phyloP scores from a whole-genome alignment of 1,140 invertebrate genomes.

The Arctopsyche grandis region DNA sequence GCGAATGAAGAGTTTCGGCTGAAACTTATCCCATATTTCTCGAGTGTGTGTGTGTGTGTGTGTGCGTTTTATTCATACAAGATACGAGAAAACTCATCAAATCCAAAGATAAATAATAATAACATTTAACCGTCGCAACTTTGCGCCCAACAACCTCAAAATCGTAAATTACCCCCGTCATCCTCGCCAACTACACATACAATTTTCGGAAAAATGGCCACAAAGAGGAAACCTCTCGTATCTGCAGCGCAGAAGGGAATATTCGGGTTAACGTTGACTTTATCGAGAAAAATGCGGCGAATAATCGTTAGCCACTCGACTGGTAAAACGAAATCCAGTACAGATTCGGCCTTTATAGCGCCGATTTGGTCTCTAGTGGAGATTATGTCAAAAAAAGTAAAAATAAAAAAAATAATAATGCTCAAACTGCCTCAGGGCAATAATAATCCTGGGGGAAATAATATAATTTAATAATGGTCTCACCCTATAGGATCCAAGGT shows the following conservation, averaged over 20 bases:
- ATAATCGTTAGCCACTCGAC: conserved; percentile 7
- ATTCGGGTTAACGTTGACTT: not conserved
- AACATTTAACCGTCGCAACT: conserved; percentile 16
- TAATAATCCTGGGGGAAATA: not conserved
- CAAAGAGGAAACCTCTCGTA: not conserved
- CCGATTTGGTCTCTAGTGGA: not conserved
- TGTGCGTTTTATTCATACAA: conserved; percentile 26
- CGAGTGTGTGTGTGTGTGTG: no score
- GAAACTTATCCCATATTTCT: conserved; percentile 38
- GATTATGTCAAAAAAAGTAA: not conserved
- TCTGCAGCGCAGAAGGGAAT: not conserved
- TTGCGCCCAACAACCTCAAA: not conserved
- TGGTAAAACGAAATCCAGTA: not conserved
- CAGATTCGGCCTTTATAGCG: not conserved
- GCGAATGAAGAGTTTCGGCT: conserved; percentile 41
- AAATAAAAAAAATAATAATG: not conserved
- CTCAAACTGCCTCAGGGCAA: not conserved
- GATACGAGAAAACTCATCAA: conserved; percentile 7
- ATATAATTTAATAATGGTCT: conserved; percentile 52
- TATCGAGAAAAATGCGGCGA: not conserved
- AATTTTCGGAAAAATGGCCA: not conserved
- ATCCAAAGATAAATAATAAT: conserved; percentile 37
- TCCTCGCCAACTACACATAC: no score
- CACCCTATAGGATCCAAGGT: conserved; percentile 81
- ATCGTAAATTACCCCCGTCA: not conserved